Conservation (phyloP, 1,140 invertebrate genomes). For the Orussus abietinus region DNA sequence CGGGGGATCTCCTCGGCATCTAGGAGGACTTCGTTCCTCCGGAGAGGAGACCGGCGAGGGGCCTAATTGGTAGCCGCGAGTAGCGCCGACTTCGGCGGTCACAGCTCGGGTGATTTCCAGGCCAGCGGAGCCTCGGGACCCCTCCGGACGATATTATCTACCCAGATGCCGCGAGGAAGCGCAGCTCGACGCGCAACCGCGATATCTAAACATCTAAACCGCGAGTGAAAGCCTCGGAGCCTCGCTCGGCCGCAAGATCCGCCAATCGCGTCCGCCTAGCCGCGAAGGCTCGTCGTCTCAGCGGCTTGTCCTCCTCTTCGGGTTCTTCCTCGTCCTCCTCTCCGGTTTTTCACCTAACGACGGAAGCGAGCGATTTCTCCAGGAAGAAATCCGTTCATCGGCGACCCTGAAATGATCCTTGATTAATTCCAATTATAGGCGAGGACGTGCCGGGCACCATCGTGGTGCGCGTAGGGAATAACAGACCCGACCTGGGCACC, state of each 20-base stretch:
- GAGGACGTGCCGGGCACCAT: slow-evolving; percentile 77
- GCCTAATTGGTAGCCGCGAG: slow-evolving; percentile 27
- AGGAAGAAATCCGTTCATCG: slow-evolving; percentile 20
- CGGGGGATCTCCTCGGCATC: too few relatives aligned
- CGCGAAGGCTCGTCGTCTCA: too few relatives aligned
- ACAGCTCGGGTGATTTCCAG: slow-evolving; percentile 40
- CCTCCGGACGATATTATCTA: slow-evolving; percentile 35
- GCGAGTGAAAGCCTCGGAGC: slow-evolving; percentile 33
- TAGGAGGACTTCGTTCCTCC: too few relatives aligned
- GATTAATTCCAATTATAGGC: too few relatives aligned
- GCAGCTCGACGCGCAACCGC: slow-evolving; percentile 5
- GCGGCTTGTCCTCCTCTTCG: slow-evolving; percentile 4
- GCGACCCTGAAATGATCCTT: slow-evolving; percentile 12
- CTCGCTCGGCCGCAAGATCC: not conserved
- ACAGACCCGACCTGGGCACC: slow-evolving; percentile 86
- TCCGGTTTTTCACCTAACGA: not conserved
- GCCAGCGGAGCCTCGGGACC: slow-evolving; percentile 32
- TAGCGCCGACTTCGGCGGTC: slow-evolving; percentile 23
- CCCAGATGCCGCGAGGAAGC: slow-evolving; percentile 17
- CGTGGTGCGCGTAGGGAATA: slow-evolving; percentile 88
- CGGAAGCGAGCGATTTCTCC: too few relatives aligned
- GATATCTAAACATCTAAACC: slow-evolving; percentile 21
- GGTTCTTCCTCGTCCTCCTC: not conserved
- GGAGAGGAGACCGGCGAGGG: too few relatives aligned
- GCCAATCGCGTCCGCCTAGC: too few relatives aligned